Conservation (phyloP, 2,888 invertebrate species). For the Metellina segmentata region DNA sequence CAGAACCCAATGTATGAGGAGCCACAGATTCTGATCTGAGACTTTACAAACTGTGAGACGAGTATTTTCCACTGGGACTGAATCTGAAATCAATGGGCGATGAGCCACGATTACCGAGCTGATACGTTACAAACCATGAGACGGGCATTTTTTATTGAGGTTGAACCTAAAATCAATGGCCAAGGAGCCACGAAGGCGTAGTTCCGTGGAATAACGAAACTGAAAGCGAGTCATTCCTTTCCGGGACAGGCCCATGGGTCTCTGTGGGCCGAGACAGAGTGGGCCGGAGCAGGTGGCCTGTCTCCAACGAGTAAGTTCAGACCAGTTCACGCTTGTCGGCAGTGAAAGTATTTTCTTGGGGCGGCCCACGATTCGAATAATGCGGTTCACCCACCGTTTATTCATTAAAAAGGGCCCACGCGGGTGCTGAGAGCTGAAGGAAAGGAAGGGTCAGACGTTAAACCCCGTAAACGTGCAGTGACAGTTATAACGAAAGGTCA, state of each 20-base stretch:
- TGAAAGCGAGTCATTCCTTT: constrained; percentile 38
- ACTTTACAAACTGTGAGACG: too few relatives aligned
- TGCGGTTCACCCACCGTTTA: constrained; percentile 49
- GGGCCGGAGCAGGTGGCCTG: constrained; percentile 55
- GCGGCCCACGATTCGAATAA: constrained; percentile 7
- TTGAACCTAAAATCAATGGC: too few relatives aligned
- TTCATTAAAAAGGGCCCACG: constrained; percentile 32
- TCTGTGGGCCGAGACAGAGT: constrained; percentile 46
- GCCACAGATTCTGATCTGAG: too few relatives aligned
- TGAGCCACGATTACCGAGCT: too few relatives aligned
- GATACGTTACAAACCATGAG: too few relatives aligned
- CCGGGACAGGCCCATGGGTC: constrained; percentile 22
- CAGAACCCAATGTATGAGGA: too few relatives aligned
- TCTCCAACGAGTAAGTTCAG: constrained; percentile 46
- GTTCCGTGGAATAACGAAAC: constrained; percentile 38
- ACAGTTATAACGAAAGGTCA: too few relatives aligned
- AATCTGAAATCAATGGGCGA: too few relatives aligned
- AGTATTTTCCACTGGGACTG: too few relatives aligned
- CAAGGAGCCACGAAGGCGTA: constrained; percentile 8
- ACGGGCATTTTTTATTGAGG: too few relatives aligned
- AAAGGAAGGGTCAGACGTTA: neutral
- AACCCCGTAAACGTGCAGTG: too few relatives aligned
- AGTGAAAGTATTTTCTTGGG: constrained; percentile 47
- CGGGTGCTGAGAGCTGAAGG: constrained; percentile 31
- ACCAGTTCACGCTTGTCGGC: constrained; percentile 34